A percentile compares a stretch with the other conserved stretches of the same genome.
Conservation (phyloP, 2,888 invertebrate species). For the Drosophila cognata region DNA sequence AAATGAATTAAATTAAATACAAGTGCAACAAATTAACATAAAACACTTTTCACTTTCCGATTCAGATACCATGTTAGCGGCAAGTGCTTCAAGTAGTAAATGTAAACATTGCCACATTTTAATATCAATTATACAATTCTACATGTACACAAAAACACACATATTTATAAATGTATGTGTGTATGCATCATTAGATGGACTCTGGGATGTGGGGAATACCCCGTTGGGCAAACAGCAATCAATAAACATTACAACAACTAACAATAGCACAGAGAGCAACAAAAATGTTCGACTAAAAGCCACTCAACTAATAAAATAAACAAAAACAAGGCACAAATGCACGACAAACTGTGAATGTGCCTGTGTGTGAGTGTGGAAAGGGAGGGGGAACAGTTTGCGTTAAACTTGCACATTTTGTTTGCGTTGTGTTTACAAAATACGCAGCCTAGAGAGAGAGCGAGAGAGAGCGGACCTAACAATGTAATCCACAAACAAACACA, state of each 20-base stretch:
- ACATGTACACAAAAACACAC: neutral
- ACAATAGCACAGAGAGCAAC: constrained; percentile 36
- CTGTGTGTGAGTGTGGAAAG: neutral
- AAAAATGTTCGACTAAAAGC: constrained; percentile 59
- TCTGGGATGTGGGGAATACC: constrained; percentile 32
- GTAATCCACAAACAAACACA: constrained; percentile 53
- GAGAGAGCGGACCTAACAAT: constrained; percentile 54
- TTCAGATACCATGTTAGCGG: constrained; percentile 1
- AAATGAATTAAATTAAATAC: neutral
- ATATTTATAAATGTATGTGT: neutral
- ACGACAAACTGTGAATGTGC: constrained; percentile 28
- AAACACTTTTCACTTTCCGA: neutral
- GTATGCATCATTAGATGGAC: neutral
- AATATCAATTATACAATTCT: constrained; percentile 45
- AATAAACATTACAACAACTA: constrained; percentile 60
- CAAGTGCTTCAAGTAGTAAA: constrained; percentile 21
- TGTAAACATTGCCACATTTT: constrained; percentile 31
- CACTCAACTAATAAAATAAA: constrained; percentile 73
- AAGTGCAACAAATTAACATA: constrained; percentile 18
- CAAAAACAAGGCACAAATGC: constrained; percentile 58
- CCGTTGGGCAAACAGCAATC: constrained; percentile 53
- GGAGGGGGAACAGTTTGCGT: neutral
- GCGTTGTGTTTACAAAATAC: constrained; percentile 40
- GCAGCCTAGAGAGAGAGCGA: constrained; percentile 11
- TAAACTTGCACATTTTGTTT: constrained; percentile 27